Evolutionary conservation across 2,888 invertebrate species (phyloP), one percentile per base, ranked within the genome.

Genomic region (Spatulosminthurus flaviceps): DNA sequence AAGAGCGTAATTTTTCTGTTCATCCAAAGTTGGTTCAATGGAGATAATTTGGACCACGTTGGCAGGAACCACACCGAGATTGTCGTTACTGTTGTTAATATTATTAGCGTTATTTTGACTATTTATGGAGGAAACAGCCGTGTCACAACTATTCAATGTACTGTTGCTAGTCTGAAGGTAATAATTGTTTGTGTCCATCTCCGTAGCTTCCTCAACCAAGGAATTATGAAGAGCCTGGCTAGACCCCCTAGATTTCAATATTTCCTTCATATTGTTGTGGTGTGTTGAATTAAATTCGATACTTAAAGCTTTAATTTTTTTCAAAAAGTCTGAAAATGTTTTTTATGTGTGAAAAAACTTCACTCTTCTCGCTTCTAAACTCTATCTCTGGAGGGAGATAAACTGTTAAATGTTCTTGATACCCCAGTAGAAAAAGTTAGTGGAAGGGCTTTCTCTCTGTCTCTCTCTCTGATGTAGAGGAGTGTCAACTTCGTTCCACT

Each of bases 11-110:
- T 79, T 73, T 79, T 79, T 79, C 19, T 41, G 41, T 34, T 72
- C 78, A 16, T 79, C 73, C 51, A 79, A 34, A 28, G 66, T 73
- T 1, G 78, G 78, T 29, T 64, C 78, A n/a, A 79, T 41, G 24
- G 66, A 28, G 64, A 79, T 79, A 21, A 79, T 79, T n/a, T 73
- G 21, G n/a, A 67, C 67, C 7, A 79, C 78, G 41, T 73, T 73
- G 4, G 73, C n/a, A 0, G 78, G 74, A 2, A 79, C 51, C n/a
- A 79, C 66, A 24, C 64, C 66, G 67, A 51, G 28, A 51, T 26
- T 26, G 26, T 41, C 28, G 41, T 22, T 64, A 76, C 34, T 76
- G 41, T 24, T 42, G 19, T 11, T 75, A 41, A 16, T 64, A 67
- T 66, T 42, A 66, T 41, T 41, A 2, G 61, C 51, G 42, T n/a